Evolutionary conservation across 2,113 vertebrate genomes (phyloP), one percentile per base, ranked within the genome.

Genomic region (Neolamprologus kungweensis): DNA sequence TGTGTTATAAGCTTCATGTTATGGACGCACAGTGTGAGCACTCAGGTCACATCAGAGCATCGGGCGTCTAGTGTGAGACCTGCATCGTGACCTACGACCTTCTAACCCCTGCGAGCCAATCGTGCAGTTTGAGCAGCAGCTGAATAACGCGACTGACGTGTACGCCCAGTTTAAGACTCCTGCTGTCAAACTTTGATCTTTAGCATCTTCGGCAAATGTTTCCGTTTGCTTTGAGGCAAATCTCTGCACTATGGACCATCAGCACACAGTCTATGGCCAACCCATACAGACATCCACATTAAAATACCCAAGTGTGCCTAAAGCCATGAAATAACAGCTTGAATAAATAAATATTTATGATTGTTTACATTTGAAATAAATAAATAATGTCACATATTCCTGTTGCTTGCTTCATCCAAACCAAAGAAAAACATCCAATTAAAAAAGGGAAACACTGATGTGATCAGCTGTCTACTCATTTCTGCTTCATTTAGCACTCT

Each of bases 1-100:
- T 31, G 13, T 58, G 55, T 58, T 58, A 9, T 58, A 58, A 58
- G 0, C 5, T 0, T 31, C 14, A 1, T 60, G 16, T 33, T 60
- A 60, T 7, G 57, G 28, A 60, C 1, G 9, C 57, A 33, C 57
- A 60, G 3, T 19, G 16, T 60, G 28, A 60, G 26, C 57, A 17
- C 28, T 60, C 57, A 6, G 57, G 57, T 6, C 1, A 3, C 16
- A 60, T 33, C 28, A 10, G 57, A 10, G 57, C 57, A 10, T 60
- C 2, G 1, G 57, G 26, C 8, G 14, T 60, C 5, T 60, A 33
- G 9, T 60, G 28, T 17, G 57, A 31, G 26, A 60, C 57, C 14
- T n/a, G n/a, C n/a, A n/a, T n/a, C n/a, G 14, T 17, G 28, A 60
- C 57, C 57, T 60, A 60, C 2, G 2, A 60, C 9, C 28, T 58